Conservation (phyloP, 2,888 invertebrate genomes). For the Athrips mouffetella region DNA sequence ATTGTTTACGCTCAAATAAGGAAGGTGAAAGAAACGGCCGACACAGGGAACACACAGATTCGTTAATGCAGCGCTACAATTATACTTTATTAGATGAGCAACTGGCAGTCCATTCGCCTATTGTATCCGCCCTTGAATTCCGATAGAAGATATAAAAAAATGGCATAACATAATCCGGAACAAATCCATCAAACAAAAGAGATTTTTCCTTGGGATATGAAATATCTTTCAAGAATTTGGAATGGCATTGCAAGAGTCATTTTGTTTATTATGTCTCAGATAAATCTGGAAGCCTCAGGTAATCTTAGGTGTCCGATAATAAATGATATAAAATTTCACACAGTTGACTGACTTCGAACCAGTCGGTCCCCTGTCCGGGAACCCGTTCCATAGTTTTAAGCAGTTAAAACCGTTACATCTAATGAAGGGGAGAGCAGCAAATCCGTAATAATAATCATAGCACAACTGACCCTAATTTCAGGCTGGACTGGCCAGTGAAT, state of each 20-base stretch:
- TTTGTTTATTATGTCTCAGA: background rate
- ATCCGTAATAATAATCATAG: constrained; percentile 70
- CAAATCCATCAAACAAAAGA: constrained; percentile 25
- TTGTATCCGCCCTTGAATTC: constrained; percentile 30
- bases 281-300: constrained; percentile 13
- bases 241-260: background rate
- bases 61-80: constrained; percentile 62
- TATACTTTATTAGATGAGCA: constrained; percentile 55
- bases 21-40: constrained; percentile 65
- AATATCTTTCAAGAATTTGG: constrained; percentile 15
- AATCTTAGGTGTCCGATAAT: constrained; percentile 49
- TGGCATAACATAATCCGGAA: constrained; percentile 24
- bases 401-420: constrained; percentile 77
- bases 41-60: constrained; percentile 51
- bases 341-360: constrained; percentile 62
- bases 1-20: constrained; percentile 77
- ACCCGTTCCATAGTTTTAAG: constrained; percentile 77
- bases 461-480: constrained; percentile 67
- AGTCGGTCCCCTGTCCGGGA: constrained; percentile 63
- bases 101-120: constrained; percentile 36
- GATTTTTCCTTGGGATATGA: constrained; percentile 17
- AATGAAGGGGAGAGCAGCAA: constrained; percentile 75
- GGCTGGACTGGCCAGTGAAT: constrained; percentile 57
- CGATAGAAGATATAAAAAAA: constrained; percentile 23
- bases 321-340: constrained; percentile 66